These are phyloP conservation scores for Hirudo medicinalis DNA, from an alignment of 1,140 invertebrate species.

Conservation along the genomic window DNA sequence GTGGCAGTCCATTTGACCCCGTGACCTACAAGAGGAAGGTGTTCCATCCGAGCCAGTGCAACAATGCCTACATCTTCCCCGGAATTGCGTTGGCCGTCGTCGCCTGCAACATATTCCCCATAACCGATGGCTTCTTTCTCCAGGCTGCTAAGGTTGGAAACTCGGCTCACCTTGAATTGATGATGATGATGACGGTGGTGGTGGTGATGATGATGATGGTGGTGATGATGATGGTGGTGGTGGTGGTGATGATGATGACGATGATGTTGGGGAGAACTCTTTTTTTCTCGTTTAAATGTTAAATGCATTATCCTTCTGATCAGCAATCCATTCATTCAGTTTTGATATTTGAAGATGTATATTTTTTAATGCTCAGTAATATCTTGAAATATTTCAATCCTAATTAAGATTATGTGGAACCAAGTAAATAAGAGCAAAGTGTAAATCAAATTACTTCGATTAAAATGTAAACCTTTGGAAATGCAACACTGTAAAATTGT, in stretches of 20 bases:
- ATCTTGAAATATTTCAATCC: neutral
- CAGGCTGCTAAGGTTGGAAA: constrained; percentile 23
- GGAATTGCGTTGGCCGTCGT: constrained; percentile 15
- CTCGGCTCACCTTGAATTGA: neutral
- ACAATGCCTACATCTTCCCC: constrained; percentile 22
- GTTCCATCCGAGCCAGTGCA: constrained; percentile 16
- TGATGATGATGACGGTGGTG: neutral
- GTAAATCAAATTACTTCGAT: neutral
- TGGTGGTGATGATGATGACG: constrained; percentile 13
- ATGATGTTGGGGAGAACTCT: neutral
- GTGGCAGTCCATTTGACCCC: constrained; percentile 22
- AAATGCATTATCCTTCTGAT: too few species aligned
- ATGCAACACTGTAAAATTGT: neutral
- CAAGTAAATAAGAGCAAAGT: neutral
- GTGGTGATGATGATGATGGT: neutral
- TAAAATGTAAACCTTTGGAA: neutral
- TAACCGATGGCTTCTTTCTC: constrained; percentile 25
- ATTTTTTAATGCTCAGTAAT: neutral
- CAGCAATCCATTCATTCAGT: too few species aligned
- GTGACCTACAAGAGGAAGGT: constrained; percentile 17
- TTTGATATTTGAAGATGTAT: neutral
- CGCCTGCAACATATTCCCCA: constrained; percentile 16
- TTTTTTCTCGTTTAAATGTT: too few species aligned
- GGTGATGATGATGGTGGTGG: constrained; percentile 3
- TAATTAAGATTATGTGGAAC: neutral